Conservation (phyloP, 2,797 vertebrate genomes). For the Phrynocephalus forsythii region DNA sequence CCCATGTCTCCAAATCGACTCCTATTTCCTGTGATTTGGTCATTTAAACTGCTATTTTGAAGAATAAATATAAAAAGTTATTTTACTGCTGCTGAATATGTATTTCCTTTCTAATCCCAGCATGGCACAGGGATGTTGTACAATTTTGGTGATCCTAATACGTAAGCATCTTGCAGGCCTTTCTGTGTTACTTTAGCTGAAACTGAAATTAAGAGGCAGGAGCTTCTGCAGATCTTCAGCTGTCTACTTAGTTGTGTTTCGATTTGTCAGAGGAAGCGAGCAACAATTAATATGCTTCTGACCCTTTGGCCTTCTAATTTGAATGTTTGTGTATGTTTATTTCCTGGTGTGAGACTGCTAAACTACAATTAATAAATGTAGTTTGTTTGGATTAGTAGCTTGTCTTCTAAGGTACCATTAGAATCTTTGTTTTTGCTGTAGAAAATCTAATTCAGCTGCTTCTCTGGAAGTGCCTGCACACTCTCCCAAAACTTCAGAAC, state of each 20-base stretch:
- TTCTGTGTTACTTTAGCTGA: background rate
- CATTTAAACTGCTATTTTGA: background rate
- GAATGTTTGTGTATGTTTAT: background rate
- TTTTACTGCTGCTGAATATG: background rate
- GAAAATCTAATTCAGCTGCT: background rate
- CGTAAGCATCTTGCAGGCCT: background rate
- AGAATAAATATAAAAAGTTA: background rate
- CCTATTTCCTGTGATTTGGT: background rate
- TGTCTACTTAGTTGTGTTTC: background rate
- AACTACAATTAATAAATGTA: background rate
- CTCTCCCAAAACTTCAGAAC: background rate
- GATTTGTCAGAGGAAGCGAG: too few relatives aligned
- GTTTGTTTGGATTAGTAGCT: background rate
- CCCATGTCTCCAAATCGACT: background rate
- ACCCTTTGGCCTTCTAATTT: background rate
- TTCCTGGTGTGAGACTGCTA: background rate
- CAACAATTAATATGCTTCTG: background rate
- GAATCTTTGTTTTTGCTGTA: slow-evolving; percentile 2
- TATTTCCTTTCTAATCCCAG: too few relatives aligned
- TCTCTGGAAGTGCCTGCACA: slow-evolving; percentile 12
- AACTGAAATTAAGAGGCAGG: background rate
- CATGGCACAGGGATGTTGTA: background rate
- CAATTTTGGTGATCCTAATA: background rate
- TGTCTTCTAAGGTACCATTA: background rate
- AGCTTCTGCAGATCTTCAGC: background rate